Evolutionary conservation across 1,140 invertebrate genomes (phyloP).

Genomic region (Pseudoatta argentina): DNA sequence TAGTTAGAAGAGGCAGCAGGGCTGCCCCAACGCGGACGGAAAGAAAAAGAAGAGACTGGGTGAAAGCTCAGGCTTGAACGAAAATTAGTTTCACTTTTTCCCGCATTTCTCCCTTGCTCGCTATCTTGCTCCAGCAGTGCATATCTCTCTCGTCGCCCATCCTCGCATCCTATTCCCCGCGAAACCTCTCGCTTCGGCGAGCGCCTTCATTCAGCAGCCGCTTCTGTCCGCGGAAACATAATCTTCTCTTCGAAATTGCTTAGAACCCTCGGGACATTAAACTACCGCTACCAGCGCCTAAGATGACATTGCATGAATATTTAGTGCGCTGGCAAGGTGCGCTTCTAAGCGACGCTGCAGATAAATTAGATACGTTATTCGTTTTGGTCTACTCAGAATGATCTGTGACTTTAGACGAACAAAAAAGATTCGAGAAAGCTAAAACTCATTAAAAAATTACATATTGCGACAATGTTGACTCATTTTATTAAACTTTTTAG

Average conservation of each 20-base stretch:
- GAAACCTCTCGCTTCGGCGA: conserved; percentile 16
- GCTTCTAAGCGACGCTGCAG: conserved; percentile 27
- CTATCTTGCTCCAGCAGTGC: neutral
- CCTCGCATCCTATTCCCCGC: conserved; percentile 1
- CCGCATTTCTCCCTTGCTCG: conserved; percentile 10
- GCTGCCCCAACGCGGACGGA: conserved; percentile 4
- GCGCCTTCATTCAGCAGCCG: conserved; percentile 57
- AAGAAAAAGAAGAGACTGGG: conserved; percentile 50
- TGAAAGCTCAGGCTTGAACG: conserved; percentile 69
- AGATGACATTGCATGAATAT: conserved; percentile 71
- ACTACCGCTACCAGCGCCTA: neutral
- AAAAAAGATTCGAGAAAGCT: neutral
- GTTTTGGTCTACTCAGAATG: neutral
- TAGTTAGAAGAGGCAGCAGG: conserved; percentile 6
- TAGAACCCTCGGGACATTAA: conserved; percentile 62
- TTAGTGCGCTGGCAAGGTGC: conserved; percentile 56
- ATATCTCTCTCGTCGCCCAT: conserved; percentile 5
- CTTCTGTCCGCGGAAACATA: conserved; percentile 71
- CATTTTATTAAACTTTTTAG: neutral
- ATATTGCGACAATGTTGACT: neutral
- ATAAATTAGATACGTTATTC: conserved; percentile 51
- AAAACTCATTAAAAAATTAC: neutral
- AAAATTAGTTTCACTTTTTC: conserved; percentile 78
- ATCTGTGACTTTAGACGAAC: neutral
- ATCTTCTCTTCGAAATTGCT: conserved; percentile 75